Conservation (phyloP, 2,113 vertebrate genomes). For the Lophura nycthemera region DNA sequence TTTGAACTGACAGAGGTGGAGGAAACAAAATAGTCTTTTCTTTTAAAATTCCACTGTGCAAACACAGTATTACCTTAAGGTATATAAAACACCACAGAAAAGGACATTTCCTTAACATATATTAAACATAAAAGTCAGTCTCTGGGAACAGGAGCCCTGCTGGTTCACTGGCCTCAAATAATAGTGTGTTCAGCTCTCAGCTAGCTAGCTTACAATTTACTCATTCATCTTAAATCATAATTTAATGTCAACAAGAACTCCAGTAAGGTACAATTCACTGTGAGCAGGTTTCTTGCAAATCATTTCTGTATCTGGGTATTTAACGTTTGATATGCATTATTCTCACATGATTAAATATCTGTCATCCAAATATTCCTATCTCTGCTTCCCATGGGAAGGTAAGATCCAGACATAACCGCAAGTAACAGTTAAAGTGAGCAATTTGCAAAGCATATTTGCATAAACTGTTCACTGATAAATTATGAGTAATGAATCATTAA, state of each 20-base stretch:
- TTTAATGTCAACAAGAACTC: constrained; percentile 43
- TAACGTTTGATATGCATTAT: constrained; percentile 19
- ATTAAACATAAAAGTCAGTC: not conserved
- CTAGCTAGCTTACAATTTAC: constrained; percentile 17
- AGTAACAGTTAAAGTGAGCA: constrained; percentile 28
- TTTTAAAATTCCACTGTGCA: not conserved
- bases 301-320: constrained; percentile 28
- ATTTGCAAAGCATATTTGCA: constrained; percentile 46
- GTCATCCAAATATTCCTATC: constrained; percentile 37
- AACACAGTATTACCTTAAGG: not conserved
- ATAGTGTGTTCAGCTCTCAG: not conserved
- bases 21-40: not conserved
- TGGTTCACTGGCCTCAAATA: constrained; percentile 25
- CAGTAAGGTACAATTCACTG: constrained; percentile 7
- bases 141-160: not conserved
- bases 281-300: not conserved
- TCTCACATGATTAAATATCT: constrained; percentile 25
- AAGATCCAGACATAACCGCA: constrained; percentile 21
- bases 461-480: constrained; percentile 50
- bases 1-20: not conserved
- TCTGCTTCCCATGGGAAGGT: constrained; percentile 3
- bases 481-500: constrained; percentile 49
- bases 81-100: not conserved
- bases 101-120: not conserved
- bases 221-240: constrained; percentile 34